Conservation (phyloP, 1,140 invertebrate species). For the Ceratina australensis region DNA sequence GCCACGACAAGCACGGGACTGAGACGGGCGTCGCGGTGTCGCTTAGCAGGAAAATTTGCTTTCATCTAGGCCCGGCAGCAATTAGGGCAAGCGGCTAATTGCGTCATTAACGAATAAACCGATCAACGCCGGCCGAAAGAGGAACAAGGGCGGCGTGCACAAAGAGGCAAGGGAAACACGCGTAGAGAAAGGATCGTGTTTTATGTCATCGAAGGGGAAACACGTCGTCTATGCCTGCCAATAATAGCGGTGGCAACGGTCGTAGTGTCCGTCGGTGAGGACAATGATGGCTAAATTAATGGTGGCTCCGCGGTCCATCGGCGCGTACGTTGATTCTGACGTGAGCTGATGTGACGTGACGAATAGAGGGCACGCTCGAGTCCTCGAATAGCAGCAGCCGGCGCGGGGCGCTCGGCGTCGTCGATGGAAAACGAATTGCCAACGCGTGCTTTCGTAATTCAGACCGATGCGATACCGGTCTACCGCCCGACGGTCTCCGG, state of each 20-base stretch:
- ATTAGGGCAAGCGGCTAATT: constrained; percentile 58
- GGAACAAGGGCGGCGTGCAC: background rate
- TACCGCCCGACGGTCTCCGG: background rate
- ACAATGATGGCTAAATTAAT: constrained; percentile 42
- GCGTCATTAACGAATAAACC: constrained; percentile 46
- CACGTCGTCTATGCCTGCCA: background rate
- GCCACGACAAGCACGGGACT: constrained; percentile 15
- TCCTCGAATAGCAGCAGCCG: constrained; percentile 4
- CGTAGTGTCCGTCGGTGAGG: constrained; percentile 5
- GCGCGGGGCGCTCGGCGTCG: background rate
- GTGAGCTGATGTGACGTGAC: constrained; percentile 37
- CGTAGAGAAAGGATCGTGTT: constrained; percentile 11
- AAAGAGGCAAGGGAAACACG: background rate
- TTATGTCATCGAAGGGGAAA: background rate
- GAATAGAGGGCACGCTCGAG: constrained; percentile 22
- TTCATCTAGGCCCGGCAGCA: background rate
- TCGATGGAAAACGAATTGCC: constrained; percentile 31
- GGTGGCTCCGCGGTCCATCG: constrained; percentile 21
- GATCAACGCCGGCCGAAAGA: constrained; percentile 24
- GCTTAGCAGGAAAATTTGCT: constrained; percentile 19
- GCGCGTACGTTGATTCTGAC: constrained; percentile 35
- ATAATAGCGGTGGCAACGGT: constrained; percentile 24
- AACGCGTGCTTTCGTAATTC: constrained; percentile 1
- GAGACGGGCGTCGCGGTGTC: constrained; percentile 16
- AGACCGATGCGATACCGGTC: constrained; percentile 3